Evolutionary conservation across 2,113 vertebrate genomes (phyloP).

Genomic region (Chaenocephalus aceratus): DNA sequence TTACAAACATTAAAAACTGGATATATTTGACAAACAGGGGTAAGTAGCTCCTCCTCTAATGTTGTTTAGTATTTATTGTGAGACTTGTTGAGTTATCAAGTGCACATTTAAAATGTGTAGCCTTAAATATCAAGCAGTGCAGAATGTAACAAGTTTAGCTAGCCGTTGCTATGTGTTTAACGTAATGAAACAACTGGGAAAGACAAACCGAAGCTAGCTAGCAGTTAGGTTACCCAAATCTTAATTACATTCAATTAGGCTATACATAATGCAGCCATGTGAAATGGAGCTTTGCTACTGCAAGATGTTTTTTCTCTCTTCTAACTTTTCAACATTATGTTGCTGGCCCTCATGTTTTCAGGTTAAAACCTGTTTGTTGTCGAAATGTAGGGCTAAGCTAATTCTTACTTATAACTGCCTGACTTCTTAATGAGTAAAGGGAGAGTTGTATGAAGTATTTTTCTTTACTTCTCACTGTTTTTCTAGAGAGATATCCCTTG

Average conservation of each 20-base stretch:
- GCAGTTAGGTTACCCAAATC: neutral
- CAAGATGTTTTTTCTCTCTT: neutral
- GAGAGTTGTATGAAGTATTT: neutral
- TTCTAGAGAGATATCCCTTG: no score
- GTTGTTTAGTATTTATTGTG: neutral
- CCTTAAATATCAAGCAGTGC: neutral
- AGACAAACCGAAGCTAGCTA: neutral
- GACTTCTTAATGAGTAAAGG: neutral
- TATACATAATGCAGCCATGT: neutral
- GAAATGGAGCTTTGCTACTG: neutral
- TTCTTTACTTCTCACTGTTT: no score
- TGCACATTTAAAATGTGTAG: neutral
- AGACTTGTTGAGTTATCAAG: neutral
- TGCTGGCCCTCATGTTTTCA: no score
- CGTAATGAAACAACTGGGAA: neutral
- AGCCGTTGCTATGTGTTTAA: neutral
- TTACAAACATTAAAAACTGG: slow-evolving; percentile 24
- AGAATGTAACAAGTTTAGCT: no score
- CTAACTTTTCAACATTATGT: no score
- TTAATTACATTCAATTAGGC: neutral
- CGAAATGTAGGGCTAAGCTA: neutral
- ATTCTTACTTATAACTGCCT: neutral
- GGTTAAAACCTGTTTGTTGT: neutral
- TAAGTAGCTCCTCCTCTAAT: slow-evolving; percentile 45
- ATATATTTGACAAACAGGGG: slow-evolving; percentile 21